Evolutionary conservation across 2,113 vertebrate species (phyloP), one percentile per base, ranked within the genome.

Genomic region (Sander vitreus): DNA sequence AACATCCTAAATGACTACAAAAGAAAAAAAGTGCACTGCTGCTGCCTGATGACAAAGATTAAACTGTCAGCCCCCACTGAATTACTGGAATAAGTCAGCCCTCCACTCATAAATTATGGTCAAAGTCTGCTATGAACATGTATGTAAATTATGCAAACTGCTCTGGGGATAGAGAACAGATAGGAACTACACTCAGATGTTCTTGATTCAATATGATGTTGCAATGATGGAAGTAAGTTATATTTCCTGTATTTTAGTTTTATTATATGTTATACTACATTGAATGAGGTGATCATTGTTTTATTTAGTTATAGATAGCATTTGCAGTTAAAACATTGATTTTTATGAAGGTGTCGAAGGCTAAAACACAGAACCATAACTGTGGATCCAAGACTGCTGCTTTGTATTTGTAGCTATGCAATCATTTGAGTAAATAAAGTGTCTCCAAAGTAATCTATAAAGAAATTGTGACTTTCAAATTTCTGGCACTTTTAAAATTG

Each of bases 91-190:
- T 78, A 78, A 55, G 81, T 79, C 62, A 69, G 15, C 15, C 27
- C 66, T 1, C 0, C 5, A 6, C 57, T 72, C 65, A 80, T 85
- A 77, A 68, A 81, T 68, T 66, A 80, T 62, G 43, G 33, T 78
- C 19, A 66, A 78, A 74, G 73, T 70, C 33, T 55, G 73, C 69
- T 60, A 57, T 78, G 64, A 54, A 48, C 33, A 6, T 76, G 45
- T 76, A 67, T 76, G 58, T 85, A 51, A 81, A 81, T 81, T 50
- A 83, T 87, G 71, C 57, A 89, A 64, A 73, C 36, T 53, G 23
- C 25, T 59, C 39, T 59, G 51, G 11, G 55, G 60, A 79, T 72
- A 66, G 18, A 27, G 59, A 55, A 59, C 59, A 59, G 78, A 66
- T 51, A 30, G 36, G 19, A 23, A 39, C 59, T n/a, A 5, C 0